Conservation (phyloP, 2,113 vertebrate species). For the Redunca redunca region DNA sequence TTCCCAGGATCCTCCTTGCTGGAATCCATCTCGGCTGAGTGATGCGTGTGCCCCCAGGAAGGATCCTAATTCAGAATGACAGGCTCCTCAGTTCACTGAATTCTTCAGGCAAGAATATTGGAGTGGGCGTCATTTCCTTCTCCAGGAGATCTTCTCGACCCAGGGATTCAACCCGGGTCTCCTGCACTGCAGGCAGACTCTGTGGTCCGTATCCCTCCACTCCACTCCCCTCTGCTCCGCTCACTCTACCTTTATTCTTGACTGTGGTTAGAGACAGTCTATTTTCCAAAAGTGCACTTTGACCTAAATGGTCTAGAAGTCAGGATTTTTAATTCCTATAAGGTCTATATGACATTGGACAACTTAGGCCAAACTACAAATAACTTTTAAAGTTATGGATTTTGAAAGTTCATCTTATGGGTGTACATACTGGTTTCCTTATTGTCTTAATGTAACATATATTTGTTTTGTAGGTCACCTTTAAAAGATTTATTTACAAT, state of each 20-base stretch:
- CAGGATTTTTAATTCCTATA: not conserved
- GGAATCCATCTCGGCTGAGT: too few species aligned
- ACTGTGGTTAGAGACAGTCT: not conserved
- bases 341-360: not conserved
- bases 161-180: too few species aligned
- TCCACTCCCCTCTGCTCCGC: too few species aligned
- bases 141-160: too few species aligned
- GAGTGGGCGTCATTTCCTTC: too few species aligned
- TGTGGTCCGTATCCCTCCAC: too few species aligned
- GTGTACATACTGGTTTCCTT: not conserved
- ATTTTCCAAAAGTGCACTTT: not conserved
- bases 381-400: not conserved
- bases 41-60: too few species aligned
- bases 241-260: not conserved
- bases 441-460: not conserved
- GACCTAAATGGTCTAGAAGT: not conserved
- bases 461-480: not conserved
- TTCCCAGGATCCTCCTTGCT: too few species aligned
- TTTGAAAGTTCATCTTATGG: not conserved
- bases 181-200: too few species aligned
- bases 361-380: not conserved
- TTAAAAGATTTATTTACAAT: not conserved
- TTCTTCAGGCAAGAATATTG: too few species aligned
- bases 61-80: too few species aligned
- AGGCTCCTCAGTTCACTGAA: too few species aligned